phyloP scores from a whole-genome alignment of 2,888 invertebrate genomes.

The Lasioglossum malachurum region DNA sequence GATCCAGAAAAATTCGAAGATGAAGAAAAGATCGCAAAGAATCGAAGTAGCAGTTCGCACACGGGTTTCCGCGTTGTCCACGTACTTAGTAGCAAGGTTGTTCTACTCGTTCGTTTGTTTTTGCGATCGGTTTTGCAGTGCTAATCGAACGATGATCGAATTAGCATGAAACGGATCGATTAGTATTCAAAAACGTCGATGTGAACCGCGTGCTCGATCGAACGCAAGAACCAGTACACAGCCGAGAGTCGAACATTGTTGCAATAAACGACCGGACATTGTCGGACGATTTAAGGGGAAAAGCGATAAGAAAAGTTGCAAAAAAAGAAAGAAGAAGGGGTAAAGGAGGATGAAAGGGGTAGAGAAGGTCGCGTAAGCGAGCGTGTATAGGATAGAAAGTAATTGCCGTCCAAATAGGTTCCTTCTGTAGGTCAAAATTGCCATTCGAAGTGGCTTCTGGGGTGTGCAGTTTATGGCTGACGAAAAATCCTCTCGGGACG shows the following conservation, averaged over 20 bases:
- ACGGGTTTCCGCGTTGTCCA: slow-evolving; percentile 20
- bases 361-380: slow-evolving; percentile 30
- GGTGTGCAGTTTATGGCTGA: slow-evolving; percentile 27
- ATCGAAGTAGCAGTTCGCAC: neutral
- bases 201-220: slow-evolving; percentile 54
- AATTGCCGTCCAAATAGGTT: slow-evolving; percentile 78
- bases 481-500: neutral
- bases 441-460: slow-evolving; percentile 38
- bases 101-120: slow-evolving; percentile 7
- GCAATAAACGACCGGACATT: slow-evolving; percentile 15
- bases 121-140: neutral
- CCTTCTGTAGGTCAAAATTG: slow-evolving; percentile 67
- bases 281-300: neutral
- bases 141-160: neutral
- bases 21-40: neutral
- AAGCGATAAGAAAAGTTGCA: slow-evolving; percentile 14
- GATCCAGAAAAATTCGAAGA: neutral
- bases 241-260: slow-evolving; percentile 22
- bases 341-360: neutral
- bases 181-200: slow-evolving; percentile 27
- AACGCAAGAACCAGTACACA: slow-evolving; percentile 37
- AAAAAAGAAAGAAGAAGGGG: neutral
- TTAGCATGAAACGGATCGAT: neutral
- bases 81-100: slow-evolving; percentile 48
- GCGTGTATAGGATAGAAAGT: slow-evolving; percentile 70